Evolutionary conservation across 2,888 invertebrate species (phyloP), one percentile per base, ranked within the genome.

Genomic region (Pseudococcus viburni): DNA sequence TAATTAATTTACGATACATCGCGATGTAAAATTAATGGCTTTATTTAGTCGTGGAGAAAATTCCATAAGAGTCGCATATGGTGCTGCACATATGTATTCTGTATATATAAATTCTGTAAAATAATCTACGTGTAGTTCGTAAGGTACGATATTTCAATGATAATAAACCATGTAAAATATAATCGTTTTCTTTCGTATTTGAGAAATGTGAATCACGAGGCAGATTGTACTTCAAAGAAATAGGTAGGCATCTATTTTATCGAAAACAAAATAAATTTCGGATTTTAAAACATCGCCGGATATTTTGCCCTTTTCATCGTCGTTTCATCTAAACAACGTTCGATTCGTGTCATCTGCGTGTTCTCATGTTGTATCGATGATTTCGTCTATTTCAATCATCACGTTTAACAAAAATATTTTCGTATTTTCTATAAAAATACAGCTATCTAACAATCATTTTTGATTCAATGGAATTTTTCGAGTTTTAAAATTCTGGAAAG

Each of bases 321-420:
- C 64, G 64, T 64, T 64, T 64, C 64, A 64, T 64, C 22, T 64
- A 8, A 64, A 64, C 19, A 22, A 9, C 64, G 64, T 64, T 64
- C 9, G 19, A 64, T 64, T 64, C 64, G 9, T 64, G 64, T 64
- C 64, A 64, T 22, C 64, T 8, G 22, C 22, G 22, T 1, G 22
- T 22, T 64, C 64, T 9, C 64, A n/a, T 55, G 55, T 64, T 22
- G 64, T 22, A 64, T 51, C 11, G n/a, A 59, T 22, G 22, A 64
- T 64, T 9, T 22, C 11, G 22, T 64, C 11, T 11, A 64, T 64
- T 64, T 64, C 22, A n/a, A n/a, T n/a, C 22, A 22, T 22, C 64
- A 9, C 22, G 22, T 64, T 22, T 22, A 1, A 64, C 22, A 11
- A 19, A 19, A 59, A 64, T 22, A 64, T 64, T 64, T 8, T 64